These are phyloP conservation scores for Heterodera schachtii DNA, from an alignment of 1,140 invertebrate genomes.

Conservation along the genomic window DNA sequence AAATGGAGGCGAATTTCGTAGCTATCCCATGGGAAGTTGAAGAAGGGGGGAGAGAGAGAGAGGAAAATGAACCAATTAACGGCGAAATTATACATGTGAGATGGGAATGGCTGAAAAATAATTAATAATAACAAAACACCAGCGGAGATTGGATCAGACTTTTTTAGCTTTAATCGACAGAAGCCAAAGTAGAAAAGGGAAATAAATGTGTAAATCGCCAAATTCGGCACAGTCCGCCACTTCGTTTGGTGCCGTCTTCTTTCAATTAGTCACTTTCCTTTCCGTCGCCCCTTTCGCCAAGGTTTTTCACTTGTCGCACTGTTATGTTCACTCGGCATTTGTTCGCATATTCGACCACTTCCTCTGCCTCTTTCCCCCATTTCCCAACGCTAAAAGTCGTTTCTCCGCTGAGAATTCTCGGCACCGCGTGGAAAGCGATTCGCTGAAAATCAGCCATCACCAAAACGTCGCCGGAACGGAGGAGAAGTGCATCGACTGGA, in stretches of 20 bases:
- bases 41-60: background rate
- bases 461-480: conserved; percentile 60
- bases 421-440: conserved; percentile 61
- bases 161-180: too few relatives aligned
- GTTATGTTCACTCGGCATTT: conserved; percentile 60
- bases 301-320: conserved; percentile 56
- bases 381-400: conserved; percentile 23
- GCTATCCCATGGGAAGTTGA: background rate
- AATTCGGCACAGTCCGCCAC: too few relatives aligned
- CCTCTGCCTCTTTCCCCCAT: conserved; percentile 11
- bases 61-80: conserved; percentile 2
- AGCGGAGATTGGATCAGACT: background rate
- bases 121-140: too few relatives aligned
- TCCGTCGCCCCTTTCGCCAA: background rate
- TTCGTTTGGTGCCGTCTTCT: too few relatives aligned
- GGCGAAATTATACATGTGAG: conserved; percentile 1
- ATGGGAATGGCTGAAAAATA: background rate
- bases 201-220: background rate
- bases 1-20: background rate
- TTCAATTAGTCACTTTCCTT: background rate
- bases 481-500: conserved; percentile 55
- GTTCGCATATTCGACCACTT: conserved; percentile 55
- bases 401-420: conserved; percentile 46
- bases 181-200: too few relatives aligned
- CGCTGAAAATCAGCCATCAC: conserved; percentile 59